Conservation (phyloP, 2,113 vertebrate genomes). For the Cynocephalus volans region DNA sequence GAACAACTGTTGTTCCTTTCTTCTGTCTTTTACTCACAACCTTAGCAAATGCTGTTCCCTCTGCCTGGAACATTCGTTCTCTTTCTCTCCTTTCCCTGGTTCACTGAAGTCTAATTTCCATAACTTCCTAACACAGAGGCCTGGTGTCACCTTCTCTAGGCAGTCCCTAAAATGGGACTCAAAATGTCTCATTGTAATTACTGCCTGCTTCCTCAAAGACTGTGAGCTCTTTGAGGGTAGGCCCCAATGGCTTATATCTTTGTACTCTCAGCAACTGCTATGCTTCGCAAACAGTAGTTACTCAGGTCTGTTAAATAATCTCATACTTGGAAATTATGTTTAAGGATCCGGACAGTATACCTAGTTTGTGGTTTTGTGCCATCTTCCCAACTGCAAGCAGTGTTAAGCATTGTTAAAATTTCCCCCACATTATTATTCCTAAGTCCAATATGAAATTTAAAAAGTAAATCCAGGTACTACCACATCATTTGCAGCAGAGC, state of each 20-base stretch:
- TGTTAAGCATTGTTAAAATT: constrained; percentile 27
- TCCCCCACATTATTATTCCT: background rate
- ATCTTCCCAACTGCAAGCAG: constrained; percentile 34
- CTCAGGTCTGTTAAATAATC: constrained; percentile 37
- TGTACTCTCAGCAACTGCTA: background rate
- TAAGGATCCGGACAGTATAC: background rate
- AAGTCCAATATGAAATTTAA: constrained; percentile 70
- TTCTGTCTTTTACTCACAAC: background rate
- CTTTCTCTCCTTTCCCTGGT: background rate
- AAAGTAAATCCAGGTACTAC: constrained; percentile 73
- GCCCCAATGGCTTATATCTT: background rate
- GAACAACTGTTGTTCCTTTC: background rate
- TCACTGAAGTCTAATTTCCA: background rate
- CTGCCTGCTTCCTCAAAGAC: background rate
- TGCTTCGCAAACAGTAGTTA: background rate
- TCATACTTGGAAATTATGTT: constrained; percentile 37
- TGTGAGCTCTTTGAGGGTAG: background rate
- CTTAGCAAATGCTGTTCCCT: background rate
- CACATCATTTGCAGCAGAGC: constrained; percentile 77
- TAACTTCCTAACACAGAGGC: constrained; percentile 23
- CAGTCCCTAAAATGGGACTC: constrained; percentile 19
- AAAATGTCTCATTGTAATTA: background rate
- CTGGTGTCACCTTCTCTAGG: background rate
- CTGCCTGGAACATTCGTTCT: background rate
- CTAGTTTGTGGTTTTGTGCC: constrained; percentile 6